These are phyloP conservation scores for Felis chaus DNA, from an alignment of 2,113 vertebrate species.

Conservation along the genomic window DNA sequence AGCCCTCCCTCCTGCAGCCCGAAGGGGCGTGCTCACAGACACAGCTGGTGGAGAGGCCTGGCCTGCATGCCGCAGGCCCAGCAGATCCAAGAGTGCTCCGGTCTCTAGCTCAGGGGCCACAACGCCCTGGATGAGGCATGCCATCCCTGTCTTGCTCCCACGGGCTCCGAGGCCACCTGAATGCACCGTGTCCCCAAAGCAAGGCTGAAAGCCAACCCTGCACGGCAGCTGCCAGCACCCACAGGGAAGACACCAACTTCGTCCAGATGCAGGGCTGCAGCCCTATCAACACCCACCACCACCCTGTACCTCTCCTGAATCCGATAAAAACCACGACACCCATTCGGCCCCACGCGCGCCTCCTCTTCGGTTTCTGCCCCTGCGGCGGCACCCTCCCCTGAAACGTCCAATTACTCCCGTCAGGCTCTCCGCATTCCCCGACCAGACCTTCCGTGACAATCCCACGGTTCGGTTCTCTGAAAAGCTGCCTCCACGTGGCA, in stretches of 20 bases:
- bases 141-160: background rate
- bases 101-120: background rate
- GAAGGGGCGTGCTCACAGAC: background rate
- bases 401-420: accelerated
- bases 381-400: background rate
- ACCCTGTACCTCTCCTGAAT: background rate
- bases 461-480: background rate
- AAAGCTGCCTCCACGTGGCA: background rate
- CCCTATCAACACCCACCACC: background rate
- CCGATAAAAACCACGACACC: background rate
- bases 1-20: too few species aligned
- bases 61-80: accelerated
- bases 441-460: background rate
- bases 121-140: too few species aligned
- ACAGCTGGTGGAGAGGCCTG: background rate
- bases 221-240: background rate
- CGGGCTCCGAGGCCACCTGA: background rate
- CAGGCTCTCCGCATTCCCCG: background rate
- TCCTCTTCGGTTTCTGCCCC: too few species aligned
- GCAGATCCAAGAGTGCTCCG: background rate
- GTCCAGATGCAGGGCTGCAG: background rate
- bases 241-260: background rate
- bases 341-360: accelerated
- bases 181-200: background rate
- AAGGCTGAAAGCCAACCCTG: accelerated